Evolutionary conservation across 2,113 vertebrate species (phyloP).

Genomic region (Gobius niger): DNA sequence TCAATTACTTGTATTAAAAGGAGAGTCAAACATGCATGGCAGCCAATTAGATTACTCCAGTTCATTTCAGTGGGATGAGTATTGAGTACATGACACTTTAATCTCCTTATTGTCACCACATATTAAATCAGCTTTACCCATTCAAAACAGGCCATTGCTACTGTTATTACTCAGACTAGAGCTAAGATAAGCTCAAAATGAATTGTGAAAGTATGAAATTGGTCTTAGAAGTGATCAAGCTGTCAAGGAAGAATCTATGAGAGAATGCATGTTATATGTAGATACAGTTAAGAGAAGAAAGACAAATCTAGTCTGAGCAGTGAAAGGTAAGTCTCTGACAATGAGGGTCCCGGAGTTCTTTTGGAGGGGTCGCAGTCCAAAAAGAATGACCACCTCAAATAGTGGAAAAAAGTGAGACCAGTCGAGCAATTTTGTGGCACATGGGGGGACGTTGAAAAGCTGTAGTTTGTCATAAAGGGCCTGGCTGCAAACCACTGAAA

Average conservation of each 20-base stretch:
- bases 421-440: no score
- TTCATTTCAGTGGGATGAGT: constrained; percentile 13
- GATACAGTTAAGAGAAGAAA: no score
- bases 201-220: neutral
- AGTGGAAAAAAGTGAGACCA: no score
- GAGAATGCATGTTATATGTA: no score
- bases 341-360: no score
- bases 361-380: no score
- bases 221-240: neutral
- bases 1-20: constrained; percentile 10
- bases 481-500: no score
- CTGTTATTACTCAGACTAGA: constrained; percentile 10
- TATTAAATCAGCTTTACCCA: constrained; percentile 25
- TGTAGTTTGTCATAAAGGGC: no score
- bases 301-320: no score
- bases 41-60: constrained; percentile 34
- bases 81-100: constrained; percentile 19
- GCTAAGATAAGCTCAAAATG: constrained; percentile 7
- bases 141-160: neutral
- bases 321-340: no score
- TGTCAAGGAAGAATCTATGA: neutral
- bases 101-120: constrained; percentile 23
- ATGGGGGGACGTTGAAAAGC: no score
- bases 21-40: constrained; percentile 13
- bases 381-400: no score